A percentile compares a stretch with the other conserved stretches of the same genome.
Evolutionary conservation across 2,888 invertebrate species (phyloP).

Genomic region (Xanthostigma xanthostigma): DNA sequence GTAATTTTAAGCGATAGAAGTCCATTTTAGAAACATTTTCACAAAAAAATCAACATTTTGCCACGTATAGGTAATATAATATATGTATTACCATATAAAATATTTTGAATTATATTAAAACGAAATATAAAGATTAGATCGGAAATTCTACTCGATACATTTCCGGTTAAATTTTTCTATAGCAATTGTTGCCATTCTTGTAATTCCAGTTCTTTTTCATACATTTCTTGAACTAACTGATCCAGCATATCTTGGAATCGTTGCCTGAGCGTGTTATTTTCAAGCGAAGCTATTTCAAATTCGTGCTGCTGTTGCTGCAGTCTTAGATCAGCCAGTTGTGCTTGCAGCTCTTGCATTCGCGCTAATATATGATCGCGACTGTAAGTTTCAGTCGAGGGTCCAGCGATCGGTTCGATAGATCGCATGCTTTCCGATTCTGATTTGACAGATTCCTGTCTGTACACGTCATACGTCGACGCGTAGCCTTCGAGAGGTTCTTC

Average conservation of each 20-base stretch:
- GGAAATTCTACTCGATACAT: not conserved
- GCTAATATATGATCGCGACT: slow-evolving; percentile 33
- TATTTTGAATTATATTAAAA: too few relatives aligned
- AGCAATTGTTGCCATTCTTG: slow-evolving; percentile 24
- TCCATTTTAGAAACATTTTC: too few relatives aligned
- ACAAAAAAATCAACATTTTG: too few relatives aligned
- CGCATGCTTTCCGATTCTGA: slow-evolving; percentile 7
- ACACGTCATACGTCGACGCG: not conserved
- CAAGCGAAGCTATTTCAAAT: slow-evolving; percentile 68
- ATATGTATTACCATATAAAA: too few relatives aligned
- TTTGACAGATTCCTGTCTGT: slow-evolving; percentile 1
- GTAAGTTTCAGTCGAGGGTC: slow-evolving; percentile 8
- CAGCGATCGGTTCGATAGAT: slow-evolving; percentile 2
- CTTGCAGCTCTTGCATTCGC: slow-evolving; percentile 54
- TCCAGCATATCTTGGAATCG: slow-evolving; percentile 71
- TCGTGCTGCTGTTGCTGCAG: slow-evolving; percentile 64
- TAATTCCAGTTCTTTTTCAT: slow-evolving; percentile 58
- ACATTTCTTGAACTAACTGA: slow-evolving; percentile 61
- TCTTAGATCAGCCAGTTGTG: slow-evolving; percentile 61
- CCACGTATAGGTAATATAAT: too few relatives aligned
- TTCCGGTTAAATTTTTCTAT: slow-evolving; percentile 15
- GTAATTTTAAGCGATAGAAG: too few relatives aligned
- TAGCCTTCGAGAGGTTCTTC: not conserved
- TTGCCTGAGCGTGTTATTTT: slow-evolving; percentile 68
- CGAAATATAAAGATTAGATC: too few relatives aligned